Evolutionary conservation across 2,113 vertebrate species (phyloP).

Genomic region (Capricornis sumatraensis): DNA sequence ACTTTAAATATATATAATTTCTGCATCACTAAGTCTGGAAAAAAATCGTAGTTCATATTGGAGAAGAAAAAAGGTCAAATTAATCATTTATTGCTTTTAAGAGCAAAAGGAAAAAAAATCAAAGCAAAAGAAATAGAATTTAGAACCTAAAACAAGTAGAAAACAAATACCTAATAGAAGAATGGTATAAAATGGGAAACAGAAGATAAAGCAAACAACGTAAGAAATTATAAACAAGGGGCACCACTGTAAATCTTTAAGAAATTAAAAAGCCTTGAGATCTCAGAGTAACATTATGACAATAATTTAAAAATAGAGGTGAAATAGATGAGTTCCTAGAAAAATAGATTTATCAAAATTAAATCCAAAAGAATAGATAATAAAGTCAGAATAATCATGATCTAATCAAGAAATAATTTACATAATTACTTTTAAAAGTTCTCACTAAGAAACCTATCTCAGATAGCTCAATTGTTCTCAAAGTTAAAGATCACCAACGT

Average conservation of each 20-base stretch:
- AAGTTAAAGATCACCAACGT: background rate
- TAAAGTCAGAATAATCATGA: background rate
- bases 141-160: background rate
- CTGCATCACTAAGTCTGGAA: background rate
- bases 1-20: background rate
- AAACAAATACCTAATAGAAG: background rate
- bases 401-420: background rate
- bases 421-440: background rate
- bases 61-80: background rate
- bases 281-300: background rate
- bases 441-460: background rate
- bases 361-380: background rate
- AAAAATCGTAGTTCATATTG: background rate
- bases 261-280: background rate
- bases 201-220: background rate
- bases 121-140: background rate
- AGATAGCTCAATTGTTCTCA: background rate
- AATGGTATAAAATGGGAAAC: background rate
- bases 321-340: background rate
- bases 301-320: background rate
- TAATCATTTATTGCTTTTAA: background rate
- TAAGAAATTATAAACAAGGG: background rate
- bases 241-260: background rate
- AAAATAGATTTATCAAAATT: background rate
- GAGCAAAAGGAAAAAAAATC: background rate